These are phyloP conservation scores for Dasysyrphus albostriatus DNA, from an alignment of 2,888 invertebrate genomes.

Conservation along the genomic window DNA sequence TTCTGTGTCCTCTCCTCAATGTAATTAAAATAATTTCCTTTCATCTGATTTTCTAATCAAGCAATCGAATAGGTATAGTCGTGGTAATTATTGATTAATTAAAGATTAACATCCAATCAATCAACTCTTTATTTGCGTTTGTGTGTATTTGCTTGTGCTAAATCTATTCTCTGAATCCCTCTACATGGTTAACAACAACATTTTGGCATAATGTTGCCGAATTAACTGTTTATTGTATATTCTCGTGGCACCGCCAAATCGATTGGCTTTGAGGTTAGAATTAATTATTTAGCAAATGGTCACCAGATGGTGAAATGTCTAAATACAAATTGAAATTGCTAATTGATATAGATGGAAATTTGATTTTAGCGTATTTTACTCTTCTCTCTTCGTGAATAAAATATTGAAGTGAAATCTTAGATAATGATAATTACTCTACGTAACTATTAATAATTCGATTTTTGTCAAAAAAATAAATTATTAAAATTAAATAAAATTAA, in stretches of 20 bases:
- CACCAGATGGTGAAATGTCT: constrained; percentile 32
- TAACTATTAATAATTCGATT: not conserved
- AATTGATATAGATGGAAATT: constrained; percentile 17
- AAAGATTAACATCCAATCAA: constrained; percentile 64
- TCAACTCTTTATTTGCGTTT: constrained; percentile 5
- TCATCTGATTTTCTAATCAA: constrained; percentile 27
- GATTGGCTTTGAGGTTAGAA: constrained; percentile 43
- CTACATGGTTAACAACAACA: constrained; percentile 19
- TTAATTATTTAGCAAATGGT: constrained; percentile 36
- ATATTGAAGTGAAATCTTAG: not conserved
- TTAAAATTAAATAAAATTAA: too few relatives aligned
- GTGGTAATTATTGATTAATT: constrained; percentile 64
- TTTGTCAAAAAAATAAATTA: not conserved
- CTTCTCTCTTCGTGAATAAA: not conserved
- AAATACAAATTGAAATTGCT: constrained; percentile 38
- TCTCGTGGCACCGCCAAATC: constrained; percentile 12
- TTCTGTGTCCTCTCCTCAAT: too few relatives aligned
- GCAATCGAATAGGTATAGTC: not conserved
- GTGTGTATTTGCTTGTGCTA: not conserved
- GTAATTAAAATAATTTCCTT: constrained; percentile 25
- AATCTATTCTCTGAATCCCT: not conserved
- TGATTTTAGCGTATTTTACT: constrained; percentile 7
- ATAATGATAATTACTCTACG: not conserved
- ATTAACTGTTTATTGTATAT: constrained; percentile 30
- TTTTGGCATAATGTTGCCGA: constrained; percentile 16